Evolutionary conservation across 1,140 invertebrate species (phyloP).

Genomic region (Drosophila asahinai): DNA sequence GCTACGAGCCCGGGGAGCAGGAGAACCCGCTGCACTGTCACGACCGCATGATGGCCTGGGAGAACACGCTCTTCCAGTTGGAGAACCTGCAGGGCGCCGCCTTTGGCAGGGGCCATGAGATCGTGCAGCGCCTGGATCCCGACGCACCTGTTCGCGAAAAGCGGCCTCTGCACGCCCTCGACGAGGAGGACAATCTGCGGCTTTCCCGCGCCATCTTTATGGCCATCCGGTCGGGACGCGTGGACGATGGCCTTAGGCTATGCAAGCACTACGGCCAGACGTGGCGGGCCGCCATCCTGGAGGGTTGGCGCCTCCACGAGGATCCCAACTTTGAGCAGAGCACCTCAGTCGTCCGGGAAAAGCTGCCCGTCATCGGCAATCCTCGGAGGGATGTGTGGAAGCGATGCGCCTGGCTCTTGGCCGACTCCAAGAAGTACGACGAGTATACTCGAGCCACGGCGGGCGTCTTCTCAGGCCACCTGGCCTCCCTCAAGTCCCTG

Average conservation of each 20-base stretch:
- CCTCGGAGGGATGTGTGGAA: constrained; percentile 96
- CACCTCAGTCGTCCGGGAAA: constrained; percentile 71
- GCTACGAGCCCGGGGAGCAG: constrained; percentile 89
- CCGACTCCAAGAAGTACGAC: constrained; percentile 86
- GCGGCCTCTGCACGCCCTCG: constrained; percentile 93
- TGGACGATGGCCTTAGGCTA: constrained; percentile 93
- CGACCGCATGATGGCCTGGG: constrained; percentile 93
- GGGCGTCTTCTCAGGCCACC: constrained; percentile 93
- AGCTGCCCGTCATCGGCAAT: constrained; percentile 92
- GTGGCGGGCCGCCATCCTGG: constrained; percentile 94
- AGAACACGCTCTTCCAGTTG: constrained; percentile 95
- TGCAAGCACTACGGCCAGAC: constrained; percentile 94
- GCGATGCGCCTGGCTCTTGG: constrained; percentile 91
- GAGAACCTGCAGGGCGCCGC: constrained; percentile 85
- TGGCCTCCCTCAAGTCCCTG: constrained; percentile 90
- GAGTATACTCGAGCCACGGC: constrained; percentile 89
- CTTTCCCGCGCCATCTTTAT: constrained; percentile 90
- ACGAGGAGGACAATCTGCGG: constrained; percentile 94
- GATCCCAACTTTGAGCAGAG: constrained; percentile 90
- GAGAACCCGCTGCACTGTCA: constrained; percentile 89
- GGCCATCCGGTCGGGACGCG: constrained; percentile 93
- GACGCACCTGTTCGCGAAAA: constrained; percentile 94
- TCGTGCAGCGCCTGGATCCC: constrained; percentile 94
- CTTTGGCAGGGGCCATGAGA: constrained; percentile 86
- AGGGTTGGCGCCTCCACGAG: constrained; percentile 95